A percentile compares a stretch with the other conserved stretches of the same genome.
Evolutionary conservation across 2,888 invertebrate species (phyloP).

Genomic region (Dynastes hyllus): DNA sequence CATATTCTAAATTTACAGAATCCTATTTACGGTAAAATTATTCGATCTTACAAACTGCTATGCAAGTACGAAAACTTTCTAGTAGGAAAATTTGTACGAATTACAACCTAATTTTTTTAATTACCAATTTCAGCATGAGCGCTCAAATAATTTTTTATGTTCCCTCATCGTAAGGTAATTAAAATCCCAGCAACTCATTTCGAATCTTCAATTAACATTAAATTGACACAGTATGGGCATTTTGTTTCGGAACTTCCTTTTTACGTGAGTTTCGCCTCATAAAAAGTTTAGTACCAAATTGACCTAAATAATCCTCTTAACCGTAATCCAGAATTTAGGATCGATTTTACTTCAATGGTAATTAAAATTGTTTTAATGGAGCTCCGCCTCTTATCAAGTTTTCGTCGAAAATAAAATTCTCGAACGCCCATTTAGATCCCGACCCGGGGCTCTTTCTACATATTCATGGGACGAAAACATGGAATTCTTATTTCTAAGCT

Average conservation of each 20-base stretch:
- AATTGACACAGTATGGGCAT: slow-evolving; percentile 15
- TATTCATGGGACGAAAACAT: slow-evolving; percentile 33
- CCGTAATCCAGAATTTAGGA: not conserved
- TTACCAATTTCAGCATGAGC: too few species aligned
- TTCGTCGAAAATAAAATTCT: slow-evolving; percentile 2
- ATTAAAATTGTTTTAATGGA: slow-evolving; percentile 19
- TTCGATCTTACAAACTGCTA: too few species aligned
- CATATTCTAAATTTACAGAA: too few species aligned
- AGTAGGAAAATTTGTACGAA: too few species aligned
- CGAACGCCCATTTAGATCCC: not conserved
- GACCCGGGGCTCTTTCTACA: slow-evolving; percentile 12
- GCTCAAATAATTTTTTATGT: not conserved
- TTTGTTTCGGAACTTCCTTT: not conserved
- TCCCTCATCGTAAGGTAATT: not conserved
- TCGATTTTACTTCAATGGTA: slow-evolving; percentile 16
- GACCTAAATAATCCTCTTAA: slow-evolving; percentile 20
- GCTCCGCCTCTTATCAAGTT: not conserved
- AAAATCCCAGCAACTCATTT: slow-evolving; percentile 1
- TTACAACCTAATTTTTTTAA: too few species aligned
- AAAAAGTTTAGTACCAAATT: slow-evolving; percentile 16
- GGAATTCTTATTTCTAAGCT: slow-evolving; percentile 24
- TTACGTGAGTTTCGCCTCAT: not conserved
- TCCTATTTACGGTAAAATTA: too few species aligned
- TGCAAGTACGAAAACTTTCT: too few species aligned
- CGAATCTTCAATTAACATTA: not conserved